Conservation (phyloP, 2,888 invertebrate genomes). For the Drosophila anomelani region DNA sequence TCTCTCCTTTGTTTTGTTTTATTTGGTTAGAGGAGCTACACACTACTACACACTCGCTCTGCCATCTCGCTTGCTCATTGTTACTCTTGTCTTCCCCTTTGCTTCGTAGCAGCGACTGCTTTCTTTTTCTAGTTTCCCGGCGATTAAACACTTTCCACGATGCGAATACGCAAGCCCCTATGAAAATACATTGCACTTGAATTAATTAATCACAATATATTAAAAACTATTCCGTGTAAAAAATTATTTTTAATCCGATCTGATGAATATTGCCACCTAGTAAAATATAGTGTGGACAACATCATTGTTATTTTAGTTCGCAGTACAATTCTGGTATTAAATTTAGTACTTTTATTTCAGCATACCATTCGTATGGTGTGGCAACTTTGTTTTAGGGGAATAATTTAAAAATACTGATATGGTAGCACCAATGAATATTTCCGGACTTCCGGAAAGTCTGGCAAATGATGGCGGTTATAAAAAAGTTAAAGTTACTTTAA, state of each 20-base stretch:
- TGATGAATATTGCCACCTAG: conserved; percentile 1
- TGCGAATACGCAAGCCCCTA: neutral
- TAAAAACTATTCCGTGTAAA: neutral
- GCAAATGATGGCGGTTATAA: neutral
- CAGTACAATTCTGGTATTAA: neutral
- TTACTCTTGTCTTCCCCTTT: conserved; percentile 69
- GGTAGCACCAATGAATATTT: neutral
- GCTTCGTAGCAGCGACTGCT: conserved; percentile 44
- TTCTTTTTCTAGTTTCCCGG: conserved; percentile 19
- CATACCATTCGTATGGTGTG: too few relatives aligned
- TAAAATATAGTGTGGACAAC: neutral
- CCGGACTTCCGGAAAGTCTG: neutral
- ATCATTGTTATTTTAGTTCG: too few relatives aligned
- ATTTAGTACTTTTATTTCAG: neutral
- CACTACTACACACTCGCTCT: conserved; percentile 56
- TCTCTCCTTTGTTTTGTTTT: conserved; percentile 80
- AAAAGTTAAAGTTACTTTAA: neutral
- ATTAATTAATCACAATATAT: conserved; percentile 11
- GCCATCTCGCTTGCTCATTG: conserved; percentile 68
- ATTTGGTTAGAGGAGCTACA: conserved; percentile 74
- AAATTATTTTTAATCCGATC: conserved; percentile 22
- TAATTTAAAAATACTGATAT: too few relatives aligned
- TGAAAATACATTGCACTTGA: neutral
- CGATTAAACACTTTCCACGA: conserved; percentile 7
- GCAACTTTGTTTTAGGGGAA: too few relatives aligned